Evolutionary conservation across 2,113 vertebrate species (phyloP).

Genomic region (Neodon shergylaensis): DNA sequence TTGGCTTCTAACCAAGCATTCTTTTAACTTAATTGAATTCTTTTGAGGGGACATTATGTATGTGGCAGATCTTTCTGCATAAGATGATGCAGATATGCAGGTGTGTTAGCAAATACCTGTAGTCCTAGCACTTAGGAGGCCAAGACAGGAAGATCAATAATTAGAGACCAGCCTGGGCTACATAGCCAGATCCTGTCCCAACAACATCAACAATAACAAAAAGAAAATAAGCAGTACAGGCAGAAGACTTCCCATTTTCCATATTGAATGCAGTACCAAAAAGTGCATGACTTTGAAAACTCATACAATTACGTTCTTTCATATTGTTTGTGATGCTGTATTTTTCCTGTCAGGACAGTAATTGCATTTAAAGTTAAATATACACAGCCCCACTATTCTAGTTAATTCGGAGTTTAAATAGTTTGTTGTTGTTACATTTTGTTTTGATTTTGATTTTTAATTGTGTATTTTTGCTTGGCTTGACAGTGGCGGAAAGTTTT

Average conservation of each 20-base stretch:
- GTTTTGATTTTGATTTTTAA: not conserved
- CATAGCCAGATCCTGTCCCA: not conserved
- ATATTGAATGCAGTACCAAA: not conserved
- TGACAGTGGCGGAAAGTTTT: conserved; percentile 95
- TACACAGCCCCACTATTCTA: conserved; percentile 20
- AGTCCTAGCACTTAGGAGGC: not conserved
- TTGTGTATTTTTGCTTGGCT: conserved; percentile 56
- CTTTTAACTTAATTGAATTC: conserved; percentile 36
- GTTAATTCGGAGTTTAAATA: not conserved
- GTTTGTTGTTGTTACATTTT: not conserved
- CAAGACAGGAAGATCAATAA: not conserved
- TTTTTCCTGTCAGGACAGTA: not conserved
- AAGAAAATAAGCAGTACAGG: not conserved
- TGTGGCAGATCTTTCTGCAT: not conserved
- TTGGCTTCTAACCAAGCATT: conserved; percentile 17
- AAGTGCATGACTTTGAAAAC: conserved; percentile 34
- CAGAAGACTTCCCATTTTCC: conserved; percentile 32
- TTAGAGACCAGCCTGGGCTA: not conserved
- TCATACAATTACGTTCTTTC: conserved; percentile 21
- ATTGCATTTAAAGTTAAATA: conserved; percentile 41
- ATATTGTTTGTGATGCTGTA: conserved; percentile 1
- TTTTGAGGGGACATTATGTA: conserved; percentile 32
- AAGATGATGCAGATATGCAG: conserved; percentile 5
- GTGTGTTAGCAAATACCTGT: not conserved
- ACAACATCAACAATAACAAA: too few relatives aligned